Percentiles rank a stretch among this genome's conserved stretches.
These are phyloP conservation scores for Chymomyza costata DNA, from an alignment of 1,140 invertebrate species.

Conservation along the genomic window DNA sequence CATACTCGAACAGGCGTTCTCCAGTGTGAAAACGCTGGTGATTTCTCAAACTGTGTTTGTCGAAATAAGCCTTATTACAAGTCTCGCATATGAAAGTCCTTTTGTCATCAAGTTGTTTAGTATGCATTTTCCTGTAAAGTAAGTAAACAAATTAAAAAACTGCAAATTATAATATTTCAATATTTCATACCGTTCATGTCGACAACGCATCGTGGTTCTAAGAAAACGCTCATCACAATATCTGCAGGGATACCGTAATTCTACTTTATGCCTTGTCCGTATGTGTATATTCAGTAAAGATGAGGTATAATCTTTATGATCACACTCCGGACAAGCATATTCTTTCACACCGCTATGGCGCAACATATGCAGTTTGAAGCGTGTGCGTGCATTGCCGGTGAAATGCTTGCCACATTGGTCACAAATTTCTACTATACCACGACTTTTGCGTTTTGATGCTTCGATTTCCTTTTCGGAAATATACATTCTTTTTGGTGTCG, in stretches of 20 bases:
- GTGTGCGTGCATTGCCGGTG: constrained; percentile 47
- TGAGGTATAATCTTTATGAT: constrained; percentile 48
- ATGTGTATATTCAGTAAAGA: constrained; percentile 57
- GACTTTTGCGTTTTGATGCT: no score
- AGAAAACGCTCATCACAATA: constrained; percentile 36
- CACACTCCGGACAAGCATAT: constrained; percentile 40
- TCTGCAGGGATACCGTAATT: constrained; percentile 39
- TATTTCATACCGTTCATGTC: constrained; percentile 40
- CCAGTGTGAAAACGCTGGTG: constrained; percentile 54
- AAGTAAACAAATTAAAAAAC: background rate
- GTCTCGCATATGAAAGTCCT: constrained; percentile 50
- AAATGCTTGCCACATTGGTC: constrained; percentile 54
- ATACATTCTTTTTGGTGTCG: no score
- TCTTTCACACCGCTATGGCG: constrained; percentile 49
- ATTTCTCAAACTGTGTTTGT: constrained; percentile 32
- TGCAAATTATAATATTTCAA: background rate
- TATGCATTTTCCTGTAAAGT: constrained; percentile 38
- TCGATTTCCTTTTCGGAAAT: no score
- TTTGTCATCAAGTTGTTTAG: constrained; percentile 40
- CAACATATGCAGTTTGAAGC: constrained; percentile 44
- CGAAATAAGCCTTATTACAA: constrained; percentile 47
- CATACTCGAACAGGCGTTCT: constrained; percentile 45
- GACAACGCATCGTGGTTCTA: constrained; percentile 36
- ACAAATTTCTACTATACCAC: no score
- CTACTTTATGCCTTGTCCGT: constrained; percentile 43